These are phyloP conservation scores for Drosophila elegans DNA, from an alignment of 1,140 invertebrate species.

Conservation along the genomic window DNA sequence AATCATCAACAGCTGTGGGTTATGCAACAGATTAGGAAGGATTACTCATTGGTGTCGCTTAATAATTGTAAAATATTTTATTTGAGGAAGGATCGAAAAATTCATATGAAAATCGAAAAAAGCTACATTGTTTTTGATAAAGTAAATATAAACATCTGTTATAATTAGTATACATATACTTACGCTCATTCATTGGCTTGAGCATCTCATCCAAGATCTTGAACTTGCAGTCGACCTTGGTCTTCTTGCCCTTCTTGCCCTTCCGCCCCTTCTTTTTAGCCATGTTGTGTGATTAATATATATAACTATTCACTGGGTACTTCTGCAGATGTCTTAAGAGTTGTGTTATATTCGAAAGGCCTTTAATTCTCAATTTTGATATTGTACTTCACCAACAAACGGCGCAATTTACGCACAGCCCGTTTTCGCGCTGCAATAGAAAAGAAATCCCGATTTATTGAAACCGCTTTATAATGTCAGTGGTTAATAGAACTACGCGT, in stretches of 20 bases:
- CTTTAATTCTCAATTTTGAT: conserved; percentile 69
- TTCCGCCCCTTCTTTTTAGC: conserved; percentile 68
- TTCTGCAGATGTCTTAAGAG: neutral
- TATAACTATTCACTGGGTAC: conserved; percentile 7
- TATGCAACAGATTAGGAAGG: too few relatives aligned
- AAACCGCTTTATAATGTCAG: neutral
- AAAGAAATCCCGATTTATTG: neutral
- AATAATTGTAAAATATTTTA: too few relatives aligned
- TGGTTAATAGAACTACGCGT: neutral
- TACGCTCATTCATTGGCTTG: conserved; percentile 41
- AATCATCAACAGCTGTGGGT: conserved; percentile 23
- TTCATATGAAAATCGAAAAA: too few relatives aligned
- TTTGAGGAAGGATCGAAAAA: too few relatives aligned
- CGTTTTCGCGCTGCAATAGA: conserved; percentile 62
- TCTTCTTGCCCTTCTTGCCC: conserved; percentile 61
- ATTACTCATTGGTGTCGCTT: too few relatives aligned
- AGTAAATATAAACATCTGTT: rapidly evolving
- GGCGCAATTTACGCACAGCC: conserved; percentile 71
- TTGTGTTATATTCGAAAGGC: neutral
- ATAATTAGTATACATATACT: neutral
- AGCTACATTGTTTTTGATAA: too few relatives aligned
- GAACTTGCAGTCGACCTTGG: conserved; percentile 39
- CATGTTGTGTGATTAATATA: conserved; percentile 41
- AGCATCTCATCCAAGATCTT: conserved; percentile 46
- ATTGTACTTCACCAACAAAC: conserved; percentile 74